Evolutionary conservation across 2,888 invertebrate genomes (phyloP), one percentile per base, ranked within the genome.

Genomic region (Tigriopus californicus): DNA sequence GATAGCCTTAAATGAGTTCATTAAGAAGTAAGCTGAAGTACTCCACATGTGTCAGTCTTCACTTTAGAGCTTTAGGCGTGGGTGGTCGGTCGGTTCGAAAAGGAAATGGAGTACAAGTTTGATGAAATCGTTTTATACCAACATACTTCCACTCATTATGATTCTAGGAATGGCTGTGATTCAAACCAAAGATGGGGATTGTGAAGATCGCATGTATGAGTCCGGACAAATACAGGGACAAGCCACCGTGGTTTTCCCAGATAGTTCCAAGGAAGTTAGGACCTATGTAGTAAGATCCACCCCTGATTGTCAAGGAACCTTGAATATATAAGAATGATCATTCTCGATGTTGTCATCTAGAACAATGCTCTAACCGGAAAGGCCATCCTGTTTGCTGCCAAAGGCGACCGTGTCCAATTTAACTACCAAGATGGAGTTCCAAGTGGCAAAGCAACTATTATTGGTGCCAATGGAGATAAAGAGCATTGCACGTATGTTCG

Each of bases 191-290:
- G 15, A 22, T 33, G 54, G 54, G 6, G 54, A 53, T 24, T 22
- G 22, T 24, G 54, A 53, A 33, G 54, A 53, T 15, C 22, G 54
- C 5, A 53, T 15, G 15, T 53, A 53, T 53, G 15, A 12, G 3
- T n/a, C 22, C 33, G 54, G 54, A 12, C 22, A 33, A 40, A 24
- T 53, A 6, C 15, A 53, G 8, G 54, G 54, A 3, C 12, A 33
- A 18, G 54, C 54, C 33, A 53, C 54, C 2, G 40, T 53, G n/a
- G n/a, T 53, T 2, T 53, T 24, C n/a, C 54, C 54, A 2, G 54
- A 53, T 33, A 25, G 24, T 18, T 33, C 33, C 6, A 53, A 53
- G 33, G 54, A 53, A 40, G 33, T 53, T 13, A 53, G 54, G 13
- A 53, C 12, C 33, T 53, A 53, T 12, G 33, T 24, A 18, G 51